Base-by-base conservation (phyloP, 2,888 invertebrate species). In the Apamea crenata region DNA sequence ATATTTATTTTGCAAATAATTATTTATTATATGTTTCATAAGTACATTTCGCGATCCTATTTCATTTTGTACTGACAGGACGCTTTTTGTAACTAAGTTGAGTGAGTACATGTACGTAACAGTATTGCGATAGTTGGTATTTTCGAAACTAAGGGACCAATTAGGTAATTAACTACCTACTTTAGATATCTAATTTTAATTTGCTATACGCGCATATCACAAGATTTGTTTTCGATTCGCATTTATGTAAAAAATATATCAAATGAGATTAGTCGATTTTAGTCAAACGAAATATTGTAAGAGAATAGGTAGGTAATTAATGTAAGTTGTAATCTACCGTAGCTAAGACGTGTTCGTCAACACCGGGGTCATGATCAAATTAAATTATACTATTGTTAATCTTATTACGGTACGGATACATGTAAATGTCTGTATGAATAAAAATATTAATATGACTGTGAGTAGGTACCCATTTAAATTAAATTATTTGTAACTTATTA, bases 211-310 rank as follows among this genome's bases (percentile, higher is more conserved):
- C 18, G 65, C 66, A 66, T 66, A 65, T 69, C 53, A 56, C 16
- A 67, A 85, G 25, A 71, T 75, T 70, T 74, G 36, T 71, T 77
- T 77, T 71, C 32, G 67, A 84, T 83, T 78, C 53, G 74, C 84
- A 84, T 78, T 87, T 84, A 87, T 77, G 29, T 78, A 69, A 72
- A 74, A 73, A 72, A 59, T 85, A 59, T 78, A 77, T 82, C 80
- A 65, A 82, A 76, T 81, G 83, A 87, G 83, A 83, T 89, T 89
- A 89, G 82, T 86, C 81, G 77, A 81, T 61, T 84, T 80, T 84
- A 88, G 90, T 86, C 88, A 88, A 83, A 78, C 36, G 21, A 72
- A 74, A 66, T 84, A 84, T 65, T 83, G 32, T 84, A 68, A 87
- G 78, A 40, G 25, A 82, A 18, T 82, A 83, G 21, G 25, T 82